These are phyloP conservation scores for Esox lucius DNA, from an alignment of 2,797 vertebrate genomes.

Conservation along the genomic window DNA sequence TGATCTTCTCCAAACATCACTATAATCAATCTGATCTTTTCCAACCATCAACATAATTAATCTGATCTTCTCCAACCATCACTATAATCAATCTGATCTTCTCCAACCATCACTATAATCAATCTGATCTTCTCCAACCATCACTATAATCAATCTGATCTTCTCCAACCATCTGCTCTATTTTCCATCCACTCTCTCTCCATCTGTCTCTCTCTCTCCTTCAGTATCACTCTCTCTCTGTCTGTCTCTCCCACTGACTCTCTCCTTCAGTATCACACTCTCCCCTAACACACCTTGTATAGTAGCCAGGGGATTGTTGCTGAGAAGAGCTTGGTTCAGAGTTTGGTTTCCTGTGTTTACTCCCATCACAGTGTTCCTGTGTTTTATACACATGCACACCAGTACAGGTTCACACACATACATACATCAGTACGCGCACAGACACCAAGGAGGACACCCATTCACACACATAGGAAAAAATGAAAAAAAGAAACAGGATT, in stretches of 20 bases:
- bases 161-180: not conserved
- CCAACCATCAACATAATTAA: too few species aligned
- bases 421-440: constrained; percentile 23
- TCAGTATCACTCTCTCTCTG: constrained; percentile 2
- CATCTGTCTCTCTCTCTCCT: not conserved
- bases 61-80: too few species aligned
- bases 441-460: constrained; percentile 14
- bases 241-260: constrained; percentile 26
- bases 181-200: not conserved
- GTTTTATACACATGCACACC: constrained; percentile 42
- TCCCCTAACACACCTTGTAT: constrained; percentile 88
- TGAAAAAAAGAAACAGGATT: not conserved
- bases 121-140: too few species aligned
- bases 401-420: constrained; percentile 29
- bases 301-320: constrained; percentile 91
- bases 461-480: not conserved
- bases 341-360: constrained; percentile 82
- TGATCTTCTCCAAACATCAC: too few species aligned
- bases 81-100: too few species aligned
- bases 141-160: too few species aligned
- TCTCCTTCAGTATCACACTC: constrained; percentile 25
- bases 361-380: constrained; percentile 94
- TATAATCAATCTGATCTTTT: too few species aligned
- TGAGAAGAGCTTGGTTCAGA: constrained; percentile 88
- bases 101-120: not conserved